Base-by-base conservation (phyloP, 1,140 invertebrate species). In the Bombus breviceps region DNA sequence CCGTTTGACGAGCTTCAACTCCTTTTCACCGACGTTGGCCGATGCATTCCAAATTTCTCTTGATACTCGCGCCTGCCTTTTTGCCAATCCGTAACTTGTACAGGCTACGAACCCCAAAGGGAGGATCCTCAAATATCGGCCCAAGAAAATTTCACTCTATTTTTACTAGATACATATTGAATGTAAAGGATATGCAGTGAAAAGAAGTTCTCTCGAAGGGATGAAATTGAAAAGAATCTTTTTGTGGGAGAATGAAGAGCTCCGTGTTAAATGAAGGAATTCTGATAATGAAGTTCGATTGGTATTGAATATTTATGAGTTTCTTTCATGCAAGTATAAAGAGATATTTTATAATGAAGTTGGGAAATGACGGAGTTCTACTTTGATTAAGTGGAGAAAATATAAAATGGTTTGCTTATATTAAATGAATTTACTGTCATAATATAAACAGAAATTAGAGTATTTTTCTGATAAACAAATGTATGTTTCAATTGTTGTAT, bases 11-110 rank as follows among this genome's bases (percentile, higher is more conserved):
- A 77, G 39, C 43, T 64, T 34, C 32, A 53, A 53, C 69, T 12
- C 39, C 12, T 41, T 6, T 25, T 8, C 28, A n/a, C 6, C 59
- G 53, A 3, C 25, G 6, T 28, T 39, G 37, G 25, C 25, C 72
- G 80, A 37, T 41, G 83, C 72, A 83, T 84, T 79, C 25, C 10
- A 72, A 84, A 84, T 84, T 84, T 57, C 68, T 62, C 83, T 78
- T 84, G 81, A 81, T 81, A 74, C 73, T 37, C 2, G 41, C 81
- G 41, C 43, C 28, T 66, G 57, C n/a, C 39, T 41, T 59, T 43
- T 22, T 34, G 13, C 28, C 41, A 18, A 47, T 68, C 64, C 1
- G 43, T 68, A 76, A 83, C 62, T 53, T 47, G 59, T 68, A 57
- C 41, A 34, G 18, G 3, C 81, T 28, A 57, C 59, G 81, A 83